These are phyloP conservation scores for Pelmatolapia mariae DNA, from an alignment of 2,113 vertebrate genomes.

Conservation along the genomic window DNA sequence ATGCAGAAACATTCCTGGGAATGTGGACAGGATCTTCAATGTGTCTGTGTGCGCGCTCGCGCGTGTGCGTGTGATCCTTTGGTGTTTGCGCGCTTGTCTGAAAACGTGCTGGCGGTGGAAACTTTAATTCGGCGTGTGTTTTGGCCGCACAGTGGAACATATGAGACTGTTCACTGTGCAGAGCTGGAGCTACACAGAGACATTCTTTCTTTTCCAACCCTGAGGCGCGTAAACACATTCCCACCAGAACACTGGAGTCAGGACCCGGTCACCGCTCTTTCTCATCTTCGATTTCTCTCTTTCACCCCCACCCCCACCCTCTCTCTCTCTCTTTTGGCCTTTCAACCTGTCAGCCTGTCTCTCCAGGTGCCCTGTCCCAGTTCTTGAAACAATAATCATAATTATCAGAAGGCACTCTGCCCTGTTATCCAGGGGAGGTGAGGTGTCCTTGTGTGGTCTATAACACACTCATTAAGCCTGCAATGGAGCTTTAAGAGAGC, in stretches of 20 bases:
- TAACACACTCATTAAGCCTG: not conserved
- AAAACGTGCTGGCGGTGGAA: constrained; percentile 41
- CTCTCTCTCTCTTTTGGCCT: not conserved
- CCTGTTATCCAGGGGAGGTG: constrained; percentile 28
- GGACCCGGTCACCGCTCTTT: not conserved
- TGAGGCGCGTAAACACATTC: not conserved
- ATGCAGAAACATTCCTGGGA: constrained; percentile 30
- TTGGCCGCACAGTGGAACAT: constrained; percentile 40
- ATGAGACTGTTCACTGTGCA: constrained; percentile 36
- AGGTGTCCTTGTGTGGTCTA: not conserved
- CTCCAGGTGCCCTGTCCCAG: not conserved
- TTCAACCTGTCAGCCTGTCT: constrained; percentile 5
- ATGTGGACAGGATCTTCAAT: not conserved
- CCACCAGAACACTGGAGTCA: not conserved
- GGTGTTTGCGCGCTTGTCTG: not conserved
- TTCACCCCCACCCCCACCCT: fast-evolving
- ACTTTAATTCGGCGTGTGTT: constrained; percentile 19
- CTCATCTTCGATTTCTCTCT: not conserved
- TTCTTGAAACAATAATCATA: constrained; percentile 21
- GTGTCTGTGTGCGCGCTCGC: not conserved
- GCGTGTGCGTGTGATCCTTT: not conserved
- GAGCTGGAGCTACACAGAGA: constrained; percentile 26
- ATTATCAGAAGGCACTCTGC: not conserved
- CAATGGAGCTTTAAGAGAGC: not conserved
- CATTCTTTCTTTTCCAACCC: not conserved